These are phyloP conservation scores for Tenebrio molitor DNA, from an alignment of 1,140 invertebrate genomes.

Conservation along the genomic window DNA sequence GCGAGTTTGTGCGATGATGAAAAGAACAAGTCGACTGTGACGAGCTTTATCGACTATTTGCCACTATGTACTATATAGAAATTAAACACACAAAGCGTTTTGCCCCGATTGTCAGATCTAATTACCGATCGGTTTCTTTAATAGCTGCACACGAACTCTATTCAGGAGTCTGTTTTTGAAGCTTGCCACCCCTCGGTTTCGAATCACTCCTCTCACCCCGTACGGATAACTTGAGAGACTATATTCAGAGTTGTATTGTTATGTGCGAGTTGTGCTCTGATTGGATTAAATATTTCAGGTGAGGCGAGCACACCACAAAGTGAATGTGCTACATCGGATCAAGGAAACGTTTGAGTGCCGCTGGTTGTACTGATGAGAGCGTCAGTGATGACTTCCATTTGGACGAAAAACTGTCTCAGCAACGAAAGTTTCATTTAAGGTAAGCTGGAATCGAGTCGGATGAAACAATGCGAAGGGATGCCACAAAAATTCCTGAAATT, in stretches of 20 bases:
- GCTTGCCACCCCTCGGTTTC: background rate
- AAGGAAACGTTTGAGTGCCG: slow-evolving; percentile 3
- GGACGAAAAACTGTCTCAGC: slow-evolving; percentile 10
- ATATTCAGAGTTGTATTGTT: slow-evolving; percentile 12
- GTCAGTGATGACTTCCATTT: slow-evolving; percentile 32
- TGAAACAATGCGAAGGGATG: too few species aligned
- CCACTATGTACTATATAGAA: background rate
- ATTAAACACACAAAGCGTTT: slow-evolving; percentile 11
- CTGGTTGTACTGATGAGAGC: slow-evolving; percentile 3
- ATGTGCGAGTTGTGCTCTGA: background rate
- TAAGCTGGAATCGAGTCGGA: too few species aligned
- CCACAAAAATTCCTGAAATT: too few species aligned
- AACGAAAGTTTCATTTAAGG: slow-evolving; percentile 27
- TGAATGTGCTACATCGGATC: slow-evolving; percentile 1
- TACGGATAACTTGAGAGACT: slow-evolving; percentile 8
- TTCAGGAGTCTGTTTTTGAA: background rate
- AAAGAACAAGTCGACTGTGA: slow-evolving; percentile 33
- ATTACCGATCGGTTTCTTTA: slow-evolving; percentile 17
- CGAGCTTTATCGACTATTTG: slow-evolving; percentile 32
- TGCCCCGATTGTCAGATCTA: slow-evolving; percentile 8
- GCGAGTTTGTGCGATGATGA: slow-evolving; percentile 9
- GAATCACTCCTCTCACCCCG: background rate
- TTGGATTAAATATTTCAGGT: slow-evolving; percentile 25
- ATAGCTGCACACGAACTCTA: background rate
- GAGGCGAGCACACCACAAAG: background rate